Evolutionary conservation across 2,888 invertebrate genomes (phyloP).

Genomic region (Pomacea canaliculata): DNA sequence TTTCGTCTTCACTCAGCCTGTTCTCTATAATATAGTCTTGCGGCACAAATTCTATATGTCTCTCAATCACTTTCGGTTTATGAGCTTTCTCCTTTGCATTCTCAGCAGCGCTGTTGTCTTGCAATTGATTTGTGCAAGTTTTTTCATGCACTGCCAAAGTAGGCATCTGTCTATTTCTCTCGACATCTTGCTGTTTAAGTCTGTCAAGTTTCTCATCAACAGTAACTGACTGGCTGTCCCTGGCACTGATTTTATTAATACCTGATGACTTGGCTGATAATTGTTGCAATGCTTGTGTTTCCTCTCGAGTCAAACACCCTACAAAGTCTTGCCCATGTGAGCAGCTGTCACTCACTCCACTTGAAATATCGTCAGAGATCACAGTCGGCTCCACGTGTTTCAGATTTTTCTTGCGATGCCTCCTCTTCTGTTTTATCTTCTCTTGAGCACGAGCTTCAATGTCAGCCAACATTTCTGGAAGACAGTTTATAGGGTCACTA

Average conservation of each 20-base stretch:
- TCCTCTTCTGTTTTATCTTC: conserved; percentile 25
- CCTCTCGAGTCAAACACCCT: conserved; percentile 20
- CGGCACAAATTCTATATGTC: conserved; percentile 42
- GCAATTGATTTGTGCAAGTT: too few species aligned
- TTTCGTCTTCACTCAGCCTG: conserved; percentile 52
- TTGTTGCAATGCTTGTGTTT: conserved; percentile 5
- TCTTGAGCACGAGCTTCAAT: conserved; percentile 26
- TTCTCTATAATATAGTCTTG: conserved; percentile 48
- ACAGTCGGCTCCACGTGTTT: neutral
- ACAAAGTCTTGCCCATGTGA: neutral
- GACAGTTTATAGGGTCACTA: conserved; percentile 54
- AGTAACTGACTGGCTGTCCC: too few species aligned
- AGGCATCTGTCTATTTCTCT: too few species aligned
- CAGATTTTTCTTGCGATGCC: conserved; percentile 18
- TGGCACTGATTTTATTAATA: too few species aligned
- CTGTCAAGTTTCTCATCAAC: too few species aligned
- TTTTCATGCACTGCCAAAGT: too few species aligned
- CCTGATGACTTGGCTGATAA: too few species aligned
- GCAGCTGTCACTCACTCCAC: conserved; percentile 1
- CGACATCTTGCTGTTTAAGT: too few species aligned
- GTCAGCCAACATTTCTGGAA: conserved; percentile 49
- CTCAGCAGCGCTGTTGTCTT: too few species aligned
- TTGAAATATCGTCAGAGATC: neutral
- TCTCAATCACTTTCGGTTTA: conserved; percentile 5
- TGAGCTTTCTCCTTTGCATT: too few species aligned